Base-by-base conservation (phyloP, 1,140 invertebrate genomes). In the Megathymus violae region DNA sequence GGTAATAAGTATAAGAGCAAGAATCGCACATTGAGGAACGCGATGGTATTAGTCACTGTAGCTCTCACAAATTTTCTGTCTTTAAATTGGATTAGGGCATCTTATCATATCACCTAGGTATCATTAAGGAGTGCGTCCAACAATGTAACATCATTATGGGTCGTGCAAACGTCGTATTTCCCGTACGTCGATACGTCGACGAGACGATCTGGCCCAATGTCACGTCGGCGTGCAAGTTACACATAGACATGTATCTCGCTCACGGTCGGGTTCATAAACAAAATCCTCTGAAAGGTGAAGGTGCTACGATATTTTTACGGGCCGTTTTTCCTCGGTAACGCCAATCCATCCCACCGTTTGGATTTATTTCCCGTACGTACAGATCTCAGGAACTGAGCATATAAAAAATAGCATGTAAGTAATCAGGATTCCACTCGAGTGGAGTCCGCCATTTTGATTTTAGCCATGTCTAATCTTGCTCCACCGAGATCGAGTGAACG, bases 321-420 rank as follows among this genome's bases (percentile, higher is more conserved):
- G 52, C 40, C 44, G 52, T 58, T 58, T 58, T 58, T 44, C 52
- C 52, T 19, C 52, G 14, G 52, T 46, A 58, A 58, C 54, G 41
- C 41, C 46, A 58, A 58, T 58, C 54, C 54, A 58, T 58, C 36
- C 27, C 27, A 41, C 54, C 41, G 44, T 58, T 56, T 19, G 54
- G 54, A 58, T 58, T 58, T 58, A 58, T 58, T 58, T 27, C 54
- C 41, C 40, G 22, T 40, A 22, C 52, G 38, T 56, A 46, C 54
- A 25, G 38, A 46, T 58, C 54, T 58, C 25, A 58, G 54, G 54
- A 46, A 58, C 41, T 46, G 43, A 50, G 31, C 54, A 41, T 46
- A 58, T 58, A 58, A 58, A 58, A 58, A 58, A 58, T 58, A 58
- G 54, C 54, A 41, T 58, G 54, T 58, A 58, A 58, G 54, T 58